These are phyloP conservation scores for Empis stercorea DNA, from an alignment of 2,888 invertebrate species.

Conservation along the genomic window DNA sequence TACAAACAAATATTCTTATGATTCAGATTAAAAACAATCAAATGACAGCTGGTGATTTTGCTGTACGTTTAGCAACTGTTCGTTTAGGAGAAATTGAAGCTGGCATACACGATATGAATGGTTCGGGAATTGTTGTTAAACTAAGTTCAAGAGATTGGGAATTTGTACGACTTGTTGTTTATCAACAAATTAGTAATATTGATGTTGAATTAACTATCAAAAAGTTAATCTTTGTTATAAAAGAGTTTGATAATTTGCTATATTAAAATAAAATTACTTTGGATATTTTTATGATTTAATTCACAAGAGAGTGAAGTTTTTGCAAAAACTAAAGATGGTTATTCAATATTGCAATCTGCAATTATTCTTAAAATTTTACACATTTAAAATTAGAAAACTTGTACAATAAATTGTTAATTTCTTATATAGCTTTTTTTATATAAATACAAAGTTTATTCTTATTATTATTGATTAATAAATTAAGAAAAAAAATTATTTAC, in stretches of 20 bases:
- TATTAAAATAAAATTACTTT: not conserved
- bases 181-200: constrained; percentile 55
- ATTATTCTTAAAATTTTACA: too few relatives aligned
- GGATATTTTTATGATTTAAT: too few relatives aligned
- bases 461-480: too few relatives aligned
- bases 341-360: too few relatives aligned
- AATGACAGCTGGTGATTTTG: constrained; percentile 43
- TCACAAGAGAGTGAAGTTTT: too few relatives aligned
- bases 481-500: too few relatives aligned
- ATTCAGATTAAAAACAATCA: constrained; percentile 44
- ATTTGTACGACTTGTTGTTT: constrained; percentile 54
- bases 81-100: constrained; percentile 38
- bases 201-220: constrained; percentile 53
- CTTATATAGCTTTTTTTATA: too few relatives aligned
- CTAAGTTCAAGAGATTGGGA: constrained; percentile 45
- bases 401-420: too few relatives aligned
- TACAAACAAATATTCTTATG: constrained; percentile 66
- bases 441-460: too few relatives aligned
- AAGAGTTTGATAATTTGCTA: constrained; percentile 39
- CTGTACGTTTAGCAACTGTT: constrained; percentile 39
- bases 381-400: too few relatives aligned
- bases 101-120: constrained; percentile 35
- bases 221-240: constrained; percentile 57
- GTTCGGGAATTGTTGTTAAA: constrained; percentile 42
- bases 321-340: too few relatives aligned